Conservation (phyloP, 2,797 vertebrate species). For the Sebastes nivosus region DNA sequence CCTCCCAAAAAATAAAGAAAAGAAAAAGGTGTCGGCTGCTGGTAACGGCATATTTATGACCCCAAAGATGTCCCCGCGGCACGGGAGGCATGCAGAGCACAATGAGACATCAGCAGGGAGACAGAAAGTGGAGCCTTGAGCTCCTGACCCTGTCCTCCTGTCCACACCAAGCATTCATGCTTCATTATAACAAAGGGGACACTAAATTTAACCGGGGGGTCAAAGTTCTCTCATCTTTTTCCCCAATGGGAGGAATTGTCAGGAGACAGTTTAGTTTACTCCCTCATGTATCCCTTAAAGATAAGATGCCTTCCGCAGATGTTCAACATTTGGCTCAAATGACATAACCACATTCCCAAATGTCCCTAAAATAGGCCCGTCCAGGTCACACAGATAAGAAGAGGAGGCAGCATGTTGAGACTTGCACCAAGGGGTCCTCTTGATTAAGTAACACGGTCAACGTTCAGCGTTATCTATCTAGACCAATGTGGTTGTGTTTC, state of each 20-base stretch:
- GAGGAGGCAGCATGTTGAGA: not conserved
- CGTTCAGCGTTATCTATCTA: conserved; percentile 25
- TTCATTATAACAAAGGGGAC: conserved; percentile 70
- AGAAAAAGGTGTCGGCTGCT: not conserved
- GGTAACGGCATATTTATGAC: conserved; percentile 69
- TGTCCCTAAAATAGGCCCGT: conserved; percentile 31
- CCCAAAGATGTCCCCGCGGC: conserved; percentile 17
- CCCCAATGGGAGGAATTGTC: not conserved
- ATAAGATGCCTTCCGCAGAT: conserved; percentile 29
- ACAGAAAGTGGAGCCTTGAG: conserved; percentile 66
- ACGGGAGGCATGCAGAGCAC: conserved; percentile 38
- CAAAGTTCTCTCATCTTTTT: conserved; percentile 35
- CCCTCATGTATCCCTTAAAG: conserved; percentile 24
- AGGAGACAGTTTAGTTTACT: conserved; percentile 45
- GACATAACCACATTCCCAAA: conserved; percentile 14
- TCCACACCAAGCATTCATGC: conserved; percentile 42
- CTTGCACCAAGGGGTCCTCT: not conserved
- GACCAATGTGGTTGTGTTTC: not conserved
- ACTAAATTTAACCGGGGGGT: conserved; percentile 61
- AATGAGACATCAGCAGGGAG: conserved; percentile 56
- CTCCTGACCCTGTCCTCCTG: conserved; percentile 46
- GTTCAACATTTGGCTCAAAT: conserved; percentile 13
- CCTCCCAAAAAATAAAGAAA: not conserved
- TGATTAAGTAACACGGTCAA: conserved; percentile 26
- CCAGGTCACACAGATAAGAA: conserved; percentile 21